Conservation (phyloP, 1,140 invertebrate genomes). For the Choristoneura fumiferana region DNA sequence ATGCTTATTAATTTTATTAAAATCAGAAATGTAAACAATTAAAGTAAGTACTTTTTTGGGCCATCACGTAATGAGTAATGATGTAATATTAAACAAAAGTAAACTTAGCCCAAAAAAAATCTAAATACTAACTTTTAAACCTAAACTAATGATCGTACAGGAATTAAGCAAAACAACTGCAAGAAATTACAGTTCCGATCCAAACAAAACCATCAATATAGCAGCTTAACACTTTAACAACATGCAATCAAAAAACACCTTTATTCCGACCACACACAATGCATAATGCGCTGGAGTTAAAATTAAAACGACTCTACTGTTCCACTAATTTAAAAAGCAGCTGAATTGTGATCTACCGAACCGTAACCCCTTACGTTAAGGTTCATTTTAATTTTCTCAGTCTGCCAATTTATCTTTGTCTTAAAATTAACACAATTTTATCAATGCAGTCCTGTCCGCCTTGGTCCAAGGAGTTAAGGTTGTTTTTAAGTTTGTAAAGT, state of each 20-base stretch:
- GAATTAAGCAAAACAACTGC: constrained; percentile 17
- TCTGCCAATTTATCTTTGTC: not conserved
- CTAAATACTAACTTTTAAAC: not conserved
- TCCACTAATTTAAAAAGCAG: not conserved
- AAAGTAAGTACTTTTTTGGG: no score
- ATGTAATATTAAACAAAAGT: no score
- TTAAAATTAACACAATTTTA: constrained; percentile 3
- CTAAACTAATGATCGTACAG: constrained; percentile 8
- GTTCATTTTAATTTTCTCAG: not conserved
- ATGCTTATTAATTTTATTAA: no score
- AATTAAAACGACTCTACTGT: not conserved
- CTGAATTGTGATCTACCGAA: not conserved
- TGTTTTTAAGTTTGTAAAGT: not conserved
- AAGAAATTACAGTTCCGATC: constrained; percentile 7
- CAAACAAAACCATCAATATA: not conserved
- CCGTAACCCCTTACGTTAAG: not conserved
- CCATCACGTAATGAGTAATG: no score
- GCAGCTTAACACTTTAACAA: constrained; percentile 10
- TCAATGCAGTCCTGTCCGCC: not conserved
- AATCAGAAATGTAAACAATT: no score
- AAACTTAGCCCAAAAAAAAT: no score
- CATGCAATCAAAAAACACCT: not conserved
- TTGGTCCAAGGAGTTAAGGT: not conserved
- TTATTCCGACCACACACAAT: not conserved
- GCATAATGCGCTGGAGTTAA: no score